Evolutionary conservation across 1,140 invertebrate genomes (phyloP).

Genomic region (Cydia splendana): DNA sequence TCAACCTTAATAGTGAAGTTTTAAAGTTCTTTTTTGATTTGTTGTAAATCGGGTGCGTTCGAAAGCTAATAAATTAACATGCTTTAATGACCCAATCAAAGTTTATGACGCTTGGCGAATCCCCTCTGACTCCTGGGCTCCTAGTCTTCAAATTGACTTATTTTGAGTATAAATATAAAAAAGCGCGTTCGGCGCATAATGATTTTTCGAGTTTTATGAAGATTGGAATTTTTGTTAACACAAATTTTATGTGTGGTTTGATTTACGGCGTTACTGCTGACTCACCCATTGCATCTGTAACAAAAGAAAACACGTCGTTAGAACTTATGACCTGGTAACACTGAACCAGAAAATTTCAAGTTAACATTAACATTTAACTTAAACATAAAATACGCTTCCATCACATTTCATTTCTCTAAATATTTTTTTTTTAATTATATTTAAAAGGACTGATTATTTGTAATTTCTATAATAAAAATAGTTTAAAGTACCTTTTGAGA

Average conservation of each 20-base stretch:
- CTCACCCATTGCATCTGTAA: slow-evolving; percentile 84
- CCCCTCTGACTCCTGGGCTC: slow-evolving; percentile 73
- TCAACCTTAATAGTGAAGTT: slow-evolving; percentile 47
- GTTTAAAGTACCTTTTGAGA: too few relatives aligned
- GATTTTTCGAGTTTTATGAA: slow-evolving; percentile 77
- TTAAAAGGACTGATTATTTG: too few relatives aligned
- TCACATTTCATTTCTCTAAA: not conserved
- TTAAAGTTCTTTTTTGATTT: slow-evolving; percentile 58
- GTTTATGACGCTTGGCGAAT: slow-evolving; percentile 79
- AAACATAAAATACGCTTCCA: not conserved
- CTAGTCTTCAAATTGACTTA: slow-evolving; percentile 78
- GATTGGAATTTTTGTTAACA: slow-evolving; percentile 77
- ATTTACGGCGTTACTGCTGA: slow-evolving; percentile 66
- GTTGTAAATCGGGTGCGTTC: slow-evolving; percentile 63
- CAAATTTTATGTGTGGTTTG: slow-evolving; percentile 59
- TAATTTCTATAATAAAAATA: too few relatives aligned
- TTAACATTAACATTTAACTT: not conserved
- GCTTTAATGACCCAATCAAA: slow-evolving; percentile 80
- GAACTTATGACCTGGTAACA: slow-evolving; percentile 11
- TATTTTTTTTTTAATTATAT: too few relatives aligned
- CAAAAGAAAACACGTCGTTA: slow-evolving; percentile 65
- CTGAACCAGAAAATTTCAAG: slow-evolving; percentile 2
- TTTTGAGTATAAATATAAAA: slow-evolving; percentile 62
- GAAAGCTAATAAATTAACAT: slow-evolving; percentile 77
- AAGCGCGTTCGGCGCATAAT: slow-evolving; percentile 53